Base-by-base conservation (phyloP, 2,113 vertebrate genomes). In the Apodemus speciosus region DNA sequence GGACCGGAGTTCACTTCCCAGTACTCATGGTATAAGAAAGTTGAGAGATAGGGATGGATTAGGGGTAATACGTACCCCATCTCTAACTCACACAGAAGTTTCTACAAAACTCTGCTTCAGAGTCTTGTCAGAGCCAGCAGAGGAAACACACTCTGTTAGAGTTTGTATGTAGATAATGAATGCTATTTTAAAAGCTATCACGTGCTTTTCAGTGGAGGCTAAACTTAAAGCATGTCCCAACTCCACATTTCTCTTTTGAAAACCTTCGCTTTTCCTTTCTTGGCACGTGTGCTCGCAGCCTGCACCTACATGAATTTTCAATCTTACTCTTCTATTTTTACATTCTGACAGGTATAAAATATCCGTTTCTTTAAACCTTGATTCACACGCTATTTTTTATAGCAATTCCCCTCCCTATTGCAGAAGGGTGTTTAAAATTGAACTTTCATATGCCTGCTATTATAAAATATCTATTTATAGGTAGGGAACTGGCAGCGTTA, bases 391-490 rank as follows among this genome's bases (percentile, higher is more conserved):
- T 96, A 80, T 89, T 97, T 87, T 75, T 96, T 90, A 73, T 86
- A 86, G 68, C 14, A 76, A 40, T 92, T 83, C 69, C 94, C 73
- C 85, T 92, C 72, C 85, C 77, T 88, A 84, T 68, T 90, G 77
- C 80, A 94, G 86, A 89, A 94, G 40, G 51, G n/a, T 94, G 56
- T 90, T 97, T 83, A 97, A 96, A 97, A 92, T 51, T 93, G 93
- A 96, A 97, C 93, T 96, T 95, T 85, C 69, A 93, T 88, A 93
- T 96, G 73, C 76, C 72, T 97, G 94, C 86, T 96, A 91, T 95
- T 96, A 91, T 96, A 96, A 97, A 94, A 90, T 86, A 87, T 91
- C 95, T 98, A 97, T 97, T 97, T 97, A 96, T 96, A 97, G 96
- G 92, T 91, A 95, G 94, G 92, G 85, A 97, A 95, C 91, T 94